Conservation (phyloP, 2,113 vertebrate species). For the Percopsis transmontana region DNA sequence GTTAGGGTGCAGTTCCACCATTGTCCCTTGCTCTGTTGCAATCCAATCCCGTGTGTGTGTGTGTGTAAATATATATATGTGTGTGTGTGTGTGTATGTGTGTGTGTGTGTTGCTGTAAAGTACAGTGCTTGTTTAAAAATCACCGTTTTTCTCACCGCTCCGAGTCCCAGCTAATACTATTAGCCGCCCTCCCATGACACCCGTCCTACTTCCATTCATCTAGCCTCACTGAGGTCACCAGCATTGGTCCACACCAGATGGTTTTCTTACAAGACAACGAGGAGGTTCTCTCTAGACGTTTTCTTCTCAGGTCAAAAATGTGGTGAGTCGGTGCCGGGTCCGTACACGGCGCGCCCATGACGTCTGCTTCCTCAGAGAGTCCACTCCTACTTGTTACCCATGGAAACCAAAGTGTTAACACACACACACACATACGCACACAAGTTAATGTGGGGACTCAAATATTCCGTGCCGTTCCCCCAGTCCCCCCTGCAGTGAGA, state of each 20-base stretch:
- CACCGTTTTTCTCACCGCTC: slow-evolving; percentile 9
- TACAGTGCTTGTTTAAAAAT: too few relatives aligned
- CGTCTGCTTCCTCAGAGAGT: slow-evolving; percentile 46
- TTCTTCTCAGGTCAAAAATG: too few relatives aligned
- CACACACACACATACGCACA: slow-evolving; percentile 30
- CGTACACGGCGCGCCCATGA: slow-evolving; percentile 51
- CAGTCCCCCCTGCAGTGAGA: slow-evolving; percentile 40
- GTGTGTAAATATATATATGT: too few relatives aligned
- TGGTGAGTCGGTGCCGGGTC: slow-evolving; percentile 12
- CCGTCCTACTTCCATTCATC: slow-evolving; percentile 13
- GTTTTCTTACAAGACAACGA: slow-evolving; percentile 36
- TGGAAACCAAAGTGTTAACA: slow-evolving; percentile 61
- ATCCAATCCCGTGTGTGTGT: too few relatives aligned
- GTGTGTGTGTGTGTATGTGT: too few relatives aligned
- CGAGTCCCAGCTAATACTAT: slow-evolving; percentile 14
- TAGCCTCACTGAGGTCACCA: slow-evolving; percentile 31
- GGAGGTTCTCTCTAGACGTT: slow-evolving; percentile 45
- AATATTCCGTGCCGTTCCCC: slow-evolving; percentile 60
- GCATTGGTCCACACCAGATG: slow-evolving; percentile 40
- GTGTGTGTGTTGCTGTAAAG: too few relatives aligned
- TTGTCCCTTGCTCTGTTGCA: too few relatives aligned
- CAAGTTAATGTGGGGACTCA: slow-evolving; percentile 42
- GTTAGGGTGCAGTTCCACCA: too few relatives aligned
- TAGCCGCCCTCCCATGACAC: slow-evolving; percentile 46
- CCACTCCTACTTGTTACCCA: slow-evolving; percentile 49